Evolutionary conservation across 1,140 invertebrate genomes (phyloP).

Genomic region (Caenorhabditis brenneri): DNA sequence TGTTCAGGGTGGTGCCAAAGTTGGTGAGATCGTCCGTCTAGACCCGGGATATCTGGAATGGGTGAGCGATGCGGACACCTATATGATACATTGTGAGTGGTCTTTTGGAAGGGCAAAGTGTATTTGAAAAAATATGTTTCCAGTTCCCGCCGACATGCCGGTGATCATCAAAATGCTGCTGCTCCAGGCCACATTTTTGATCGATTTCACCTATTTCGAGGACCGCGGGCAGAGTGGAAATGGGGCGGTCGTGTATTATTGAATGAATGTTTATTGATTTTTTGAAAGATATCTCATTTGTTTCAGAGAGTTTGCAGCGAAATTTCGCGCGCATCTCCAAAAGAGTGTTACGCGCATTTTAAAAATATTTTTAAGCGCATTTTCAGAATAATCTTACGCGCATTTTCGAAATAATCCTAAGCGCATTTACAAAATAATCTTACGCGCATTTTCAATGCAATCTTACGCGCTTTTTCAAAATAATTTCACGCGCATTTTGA

Average conservation of each 20-base stretch:
- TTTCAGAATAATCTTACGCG: too few relatives aligned
- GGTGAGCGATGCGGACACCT: neutral
- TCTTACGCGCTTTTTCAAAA: too few relatives aligned
- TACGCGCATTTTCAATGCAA: too few relatives aligned
- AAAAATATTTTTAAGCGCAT: too few relatives aligned
- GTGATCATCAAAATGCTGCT: neutral
- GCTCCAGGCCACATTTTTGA: neutral
- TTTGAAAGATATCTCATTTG: too few relatives aligned
- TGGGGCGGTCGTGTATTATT: neutral
- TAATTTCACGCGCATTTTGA: too few relatives aligned
- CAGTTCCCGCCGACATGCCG: neutral
- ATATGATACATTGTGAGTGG: neutral
- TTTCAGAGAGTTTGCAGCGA: too few relatives aligned
- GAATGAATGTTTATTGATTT: neutral
- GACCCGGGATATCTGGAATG: neutral
- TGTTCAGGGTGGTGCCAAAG: neutral
- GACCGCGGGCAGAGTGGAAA: neutral
- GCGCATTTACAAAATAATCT: too few relatives aligned
- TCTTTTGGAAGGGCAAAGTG: neutral
- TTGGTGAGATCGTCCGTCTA: neutral
- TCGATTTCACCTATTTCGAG: slow-evolving; percentile 7
- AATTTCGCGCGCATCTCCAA: too few relatives aligned
- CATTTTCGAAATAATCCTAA: too few relatives aligned
- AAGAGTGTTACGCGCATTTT: too few relatives aligned
- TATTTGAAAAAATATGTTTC: neutral